Conservation (phyloP, 64 coral and sea anemone genomes). For the Pachyseris speciosa region DNA sequence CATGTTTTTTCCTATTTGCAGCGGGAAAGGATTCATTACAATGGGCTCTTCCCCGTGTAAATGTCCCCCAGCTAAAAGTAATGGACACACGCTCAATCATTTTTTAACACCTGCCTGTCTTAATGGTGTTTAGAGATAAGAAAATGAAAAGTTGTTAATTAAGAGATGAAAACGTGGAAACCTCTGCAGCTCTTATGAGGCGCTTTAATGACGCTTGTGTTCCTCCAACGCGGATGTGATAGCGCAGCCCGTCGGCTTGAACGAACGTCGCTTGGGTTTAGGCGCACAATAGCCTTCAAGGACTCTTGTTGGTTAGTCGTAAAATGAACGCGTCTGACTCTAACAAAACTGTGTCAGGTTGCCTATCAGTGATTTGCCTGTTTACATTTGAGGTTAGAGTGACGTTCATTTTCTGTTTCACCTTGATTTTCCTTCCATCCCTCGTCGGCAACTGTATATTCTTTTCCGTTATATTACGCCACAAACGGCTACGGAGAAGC, state of each 20-base stretch:
- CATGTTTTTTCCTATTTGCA: constrained; percentile 1
- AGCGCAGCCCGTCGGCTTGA: neutral
- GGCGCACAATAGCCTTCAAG: neutral
- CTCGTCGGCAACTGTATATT: constrained; percentile 76
- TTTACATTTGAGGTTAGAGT: constrained; percentile 59
- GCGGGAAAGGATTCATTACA: neutral
- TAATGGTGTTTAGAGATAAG: constrained; percentile 56
- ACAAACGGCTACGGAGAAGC: constrained; percentile 44
- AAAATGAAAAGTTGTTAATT: constrained; percentile 45
- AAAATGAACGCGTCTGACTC: neutral
- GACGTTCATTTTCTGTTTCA: constrained; percentile 45
- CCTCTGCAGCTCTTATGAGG: neutral
- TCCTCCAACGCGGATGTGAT: neutral
- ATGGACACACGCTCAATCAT: constrained; percentile 27
- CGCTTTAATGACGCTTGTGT: neutral
- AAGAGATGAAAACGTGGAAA: constrained; percentile 19
- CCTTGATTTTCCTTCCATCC: constrained; percentile 60
- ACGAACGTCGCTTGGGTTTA: neutral
- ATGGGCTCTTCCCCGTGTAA: neutral
- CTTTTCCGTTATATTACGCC: constrained; percentile 61
- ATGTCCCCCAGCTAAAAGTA: constrained; percentile 1
- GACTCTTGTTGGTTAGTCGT: neutral
- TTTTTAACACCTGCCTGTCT: constrained; percentile 17
- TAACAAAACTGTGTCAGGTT: neutral
- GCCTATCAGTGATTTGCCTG: constrained; percentile 58